Evolutionary conservation across 2,888 invertebrate genomes (phyloP), one percentile per base, ranked within the genome.

Genomic region (Zygaena filipendulae): DNA sequence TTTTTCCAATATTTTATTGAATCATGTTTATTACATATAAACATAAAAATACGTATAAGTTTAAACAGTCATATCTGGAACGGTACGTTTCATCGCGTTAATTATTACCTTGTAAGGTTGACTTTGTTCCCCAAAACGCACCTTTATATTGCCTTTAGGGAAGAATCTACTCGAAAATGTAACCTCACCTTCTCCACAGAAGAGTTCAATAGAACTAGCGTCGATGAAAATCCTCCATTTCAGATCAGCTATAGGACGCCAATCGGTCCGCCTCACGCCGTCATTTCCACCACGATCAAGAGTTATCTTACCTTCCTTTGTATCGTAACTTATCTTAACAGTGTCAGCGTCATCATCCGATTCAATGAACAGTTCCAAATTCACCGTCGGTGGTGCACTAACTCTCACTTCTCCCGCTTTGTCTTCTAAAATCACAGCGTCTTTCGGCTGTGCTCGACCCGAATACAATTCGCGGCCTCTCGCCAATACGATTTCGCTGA

Each of bases 131-230:
- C 43, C 54, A 7, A 66, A 3, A 5, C 47, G 43, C 0, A 63
- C 35, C 3, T 13, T 38, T 2, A 63, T 35, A 1, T 37, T 32
- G 0, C 49, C 48, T 6, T 36, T 19, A 0, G 61, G 62, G 42
- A 68, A 74, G 31, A 47, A 60, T 35, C 72, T 45, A 29, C 69
- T 71, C 0, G 68, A 59, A 13, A 72, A 57, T 0, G 66, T 63
- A 0, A 53, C 50, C 29, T 66, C 66, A n/a, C 71, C 72, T 1
- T 47, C 32, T 0, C 62, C 68, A 29, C 50, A 49, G 23, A 70
- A 66, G 3, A 59, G 2, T 35, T 74, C 72, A 6, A 71, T 42
- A 2, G 67, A 68, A 47, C 72, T 71, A 0, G 59, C 49, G 25
- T 74, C 74, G 2, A 71, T 38, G 23, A 42, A 66, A 2, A 69